These are phyloP conservation scores for Herpetotheres cachinnans DNA, from an alignment of 2,113 vertebrate genomes.

Conservation along the genomic window DNA sequence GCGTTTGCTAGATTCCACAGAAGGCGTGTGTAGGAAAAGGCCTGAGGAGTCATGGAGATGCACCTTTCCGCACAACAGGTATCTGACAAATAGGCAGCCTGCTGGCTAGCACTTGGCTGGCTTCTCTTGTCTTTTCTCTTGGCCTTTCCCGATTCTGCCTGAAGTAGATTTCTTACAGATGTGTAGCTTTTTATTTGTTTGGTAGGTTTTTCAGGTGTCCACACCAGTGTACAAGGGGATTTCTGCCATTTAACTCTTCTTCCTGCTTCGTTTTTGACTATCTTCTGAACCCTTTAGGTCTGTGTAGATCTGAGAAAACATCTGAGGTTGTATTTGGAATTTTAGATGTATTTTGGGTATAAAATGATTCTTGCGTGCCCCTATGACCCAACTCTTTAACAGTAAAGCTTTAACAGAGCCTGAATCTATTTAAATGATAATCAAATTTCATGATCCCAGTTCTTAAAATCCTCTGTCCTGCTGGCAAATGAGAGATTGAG, in stretches of 20 bases:
- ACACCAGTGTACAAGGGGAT: neutral
- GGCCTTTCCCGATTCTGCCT: neutral
- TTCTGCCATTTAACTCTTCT: neutral
- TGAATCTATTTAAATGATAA: neutral
- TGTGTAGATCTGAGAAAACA: neutral
- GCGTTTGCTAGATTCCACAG: neutral
- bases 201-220: neutral
- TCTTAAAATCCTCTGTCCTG: neutral
- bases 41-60: neutral
- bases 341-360: neutral
- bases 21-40: fast-evolving
- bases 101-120: neutral
- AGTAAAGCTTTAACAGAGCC: neutral
- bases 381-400: neutral
- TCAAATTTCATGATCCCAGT: neutral
- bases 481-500: neutral
- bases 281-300: neutral
- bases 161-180: neutral
- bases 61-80: neutral
- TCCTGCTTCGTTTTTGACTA: neutral
- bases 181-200: neutral
- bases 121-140: neutral
- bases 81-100: neutral
- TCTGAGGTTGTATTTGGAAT: neutral
- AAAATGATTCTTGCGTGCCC: neutral